phyloP scores from a whole-genome alignment of 2,888 invertebrate genomes.

The Amphipyra tragopoginis region DNA sequence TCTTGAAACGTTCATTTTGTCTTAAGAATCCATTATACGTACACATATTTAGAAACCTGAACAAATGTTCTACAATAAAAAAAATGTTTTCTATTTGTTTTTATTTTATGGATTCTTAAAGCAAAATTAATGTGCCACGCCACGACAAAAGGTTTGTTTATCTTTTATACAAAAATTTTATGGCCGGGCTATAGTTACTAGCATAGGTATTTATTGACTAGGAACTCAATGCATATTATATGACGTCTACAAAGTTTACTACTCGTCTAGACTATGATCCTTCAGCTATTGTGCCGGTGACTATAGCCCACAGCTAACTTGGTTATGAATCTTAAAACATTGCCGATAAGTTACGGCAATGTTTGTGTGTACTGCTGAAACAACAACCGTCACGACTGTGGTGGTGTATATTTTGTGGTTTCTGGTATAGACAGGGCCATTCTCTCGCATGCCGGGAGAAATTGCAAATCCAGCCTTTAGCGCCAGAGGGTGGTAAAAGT shows the following conservation, averaged over 20 bases:
- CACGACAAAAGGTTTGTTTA: too few relatives aligned
- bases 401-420: not conserved
- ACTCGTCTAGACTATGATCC: conserved; percentile 34
- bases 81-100: too few relatives aligned
- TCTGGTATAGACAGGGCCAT: not conserved
- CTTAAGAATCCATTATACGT: too few relatives aligned
- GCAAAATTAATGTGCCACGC: too few relatives aligned
- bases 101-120: too few relatives aligned
- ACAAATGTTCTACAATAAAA: too few relatives aligned
- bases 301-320: conserved; percentile 11
- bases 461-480: too few relatives aligned
- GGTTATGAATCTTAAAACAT: conserved; percentile 17
- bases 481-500: too few relatives aligned
- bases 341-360: not conserved
- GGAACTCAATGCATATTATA: conserved; percentile 23
- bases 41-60: too few relatives aligned
- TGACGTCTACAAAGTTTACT: conserved; percentile 38
- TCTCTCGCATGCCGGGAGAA: too few relatives aligned
- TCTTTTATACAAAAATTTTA: too few relatives aligned
- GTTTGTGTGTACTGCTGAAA: conserved; percentile 1
- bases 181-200: not conserved
- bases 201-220: conserved; percentile 21
- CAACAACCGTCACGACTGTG: not conserved
- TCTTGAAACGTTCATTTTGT: too few relatives aligned
- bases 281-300: conserved; percentile 24